Conservation (phyloP, 1,140 invertebrate species). For the Drosophila chauvacae region DNA sequence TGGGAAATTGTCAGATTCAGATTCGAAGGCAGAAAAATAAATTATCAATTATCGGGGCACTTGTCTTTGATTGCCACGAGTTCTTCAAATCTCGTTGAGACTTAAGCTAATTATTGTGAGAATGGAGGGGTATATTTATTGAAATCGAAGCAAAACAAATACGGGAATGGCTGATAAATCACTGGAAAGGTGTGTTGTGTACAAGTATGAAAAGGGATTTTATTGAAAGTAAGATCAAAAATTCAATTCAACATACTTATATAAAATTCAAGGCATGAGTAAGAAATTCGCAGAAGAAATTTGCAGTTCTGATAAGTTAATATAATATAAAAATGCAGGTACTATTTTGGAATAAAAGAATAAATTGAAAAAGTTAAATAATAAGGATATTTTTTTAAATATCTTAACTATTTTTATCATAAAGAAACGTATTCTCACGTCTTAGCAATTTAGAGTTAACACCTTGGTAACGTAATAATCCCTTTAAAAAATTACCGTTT, state of each 20-base stretch:
- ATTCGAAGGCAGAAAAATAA: conserved; percentile 12
- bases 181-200: neutral
- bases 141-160: neutral
- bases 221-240: neutral
- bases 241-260: neutral
- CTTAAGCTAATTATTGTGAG: conserved; percentile 14
- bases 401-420: too few species aligned
- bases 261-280: neutral
- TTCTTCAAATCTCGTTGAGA: neutral
- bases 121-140: neutral
- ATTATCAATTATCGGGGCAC: conserved; percentile 50
- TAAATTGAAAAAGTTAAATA: too few species aligned
- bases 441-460: too few species aligned
- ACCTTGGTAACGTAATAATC: too few species aligned
- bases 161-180: neutral
- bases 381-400: too few species aligned
- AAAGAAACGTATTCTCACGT: too few species aligned
- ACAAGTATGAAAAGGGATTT: neutral
- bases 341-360: neutral
- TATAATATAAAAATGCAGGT: neutral
- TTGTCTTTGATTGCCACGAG: conserved; percentile 29
- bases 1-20: conserved; percentile 31
- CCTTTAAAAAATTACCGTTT: too few species aligned
- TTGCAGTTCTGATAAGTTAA: neutral
- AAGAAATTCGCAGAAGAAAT: too few species aligned